phyloP scores from a whole-genome alignment of 2,113 vertebrate species.

The Dicrurus megarhynchus region DNA sequence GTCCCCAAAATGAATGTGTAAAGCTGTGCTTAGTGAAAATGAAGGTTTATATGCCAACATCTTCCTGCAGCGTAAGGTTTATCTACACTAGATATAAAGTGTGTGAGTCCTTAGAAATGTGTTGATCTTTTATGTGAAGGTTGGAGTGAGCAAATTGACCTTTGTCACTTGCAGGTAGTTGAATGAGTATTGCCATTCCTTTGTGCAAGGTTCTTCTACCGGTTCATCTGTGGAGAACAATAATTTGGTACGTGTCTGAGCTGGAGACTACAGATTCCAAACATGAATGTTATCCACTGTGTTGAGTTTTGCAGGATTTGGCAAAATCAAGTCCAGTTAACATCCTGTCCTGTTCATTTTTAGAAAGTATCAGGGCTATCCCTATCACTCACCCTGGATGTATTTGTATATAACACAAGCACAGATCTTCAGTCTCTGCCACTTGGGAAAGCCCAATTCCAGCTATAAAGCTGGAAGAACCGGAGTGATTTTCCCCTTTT shows the following conservation, averaged over 20 bases:
- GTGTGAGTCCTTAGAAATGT: background rate
- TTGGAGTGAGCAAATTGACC: background rate
- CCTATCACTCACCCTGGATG: background rate
- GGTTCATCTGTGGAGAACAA: background rate
- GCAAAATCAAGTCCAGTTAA: background rate
- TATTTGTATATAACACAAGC: background rate
- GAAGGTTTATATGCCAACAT: background rate
- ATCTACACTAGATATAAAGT: background rate
- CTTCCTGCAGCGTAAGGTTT: background rate
- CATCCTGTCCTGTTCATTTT: background rate
- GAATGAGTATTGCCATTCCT: background rate
- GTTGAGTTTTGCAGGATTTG: background rate
- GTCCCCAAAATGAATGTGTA: background rate
- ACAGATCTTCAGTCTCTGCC: background rate
- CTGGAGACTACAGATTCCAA: background rate
- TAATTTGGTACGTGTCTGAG: background rate
- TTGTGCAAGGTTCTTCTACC: background rate
- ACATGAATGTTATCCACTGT: background rate
- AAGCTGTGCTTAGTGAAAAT: background rate
- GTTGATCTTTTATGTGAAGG: background rate
- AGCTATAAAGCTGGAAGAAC: background rate
- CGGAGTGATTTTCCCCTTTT: background rate
- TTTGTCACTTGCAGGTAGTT: background rate
- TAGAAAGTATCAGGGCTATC: background rate
- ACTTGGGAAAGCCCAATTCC: background rate